Evolutionary conservation across 2,888 invertebrate genomes (phyloP).

Genomic region (Perizoma affinitatum): DNA sequence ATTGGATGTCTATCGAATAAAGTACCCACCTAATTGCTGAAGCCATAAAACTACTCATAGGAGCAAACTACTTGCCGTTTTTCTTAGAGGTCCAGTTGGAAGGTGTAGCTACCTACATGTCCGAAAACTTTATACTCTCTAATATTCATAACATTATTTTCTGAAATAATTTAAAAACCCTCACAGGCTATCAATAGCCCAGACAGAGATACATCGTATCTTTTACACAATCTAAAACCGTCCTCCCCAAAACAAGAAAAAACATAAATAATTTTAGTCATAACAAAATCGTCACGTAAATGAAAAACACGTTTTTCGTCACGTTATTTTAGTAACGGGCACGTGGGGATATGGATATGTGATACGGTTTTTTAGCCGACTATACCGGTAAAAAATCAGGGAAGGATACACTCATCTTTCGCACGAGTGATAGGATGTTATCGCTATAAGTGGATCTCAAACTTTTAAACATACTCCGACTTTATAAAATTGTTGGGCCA

Average conservation of each 20-base stretch:
- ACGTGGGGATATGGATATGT: conserved; percentile 42
- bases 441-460: conserved; percentile 63
- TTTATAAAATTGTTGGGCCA: too few relatives aligned
- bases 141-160: too few relatives aligned
- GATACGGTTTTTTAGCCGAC: conserved; percentile 47
- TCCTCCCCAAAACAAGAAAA: conserved; percentile 39
- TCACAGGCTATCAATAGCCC: conserved; percentile 7
- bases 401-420: conserved; percentile 77
- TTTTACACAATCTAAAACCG: conserved; percentile 48
- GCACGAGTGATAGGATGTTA: conserved; percentile 71
- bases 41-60: conserved; percentile 36
- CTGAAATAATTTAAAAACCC: neutral
- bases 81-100: too few relatives aligned
- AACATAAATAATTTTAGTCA: conserved; percentile 73
- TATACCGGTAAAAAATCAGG: conserved; percentile 56
- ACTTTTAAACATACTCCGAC: conserved; percentile 32
- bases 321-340: conserved; percentile 55
- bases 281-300: conserved; percentile 82
- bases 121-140: too few relatives aligned
- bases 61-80: too few relatives aligned
- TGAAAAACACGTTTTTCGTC: conserved; percentile 71
- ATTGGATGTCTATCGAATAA: conserved; percentile 38
- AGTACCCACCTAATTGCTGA: conserved; percentile 38
- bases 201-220: conserved; percentile 30
- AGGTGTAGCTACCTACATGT: too few relatives aligned